These are phyloP conservation scores for Salvelinus alpinus DNA, from an alignment of 2,113 vertebrate genomes.

Conservation along the genomic window DNA sequence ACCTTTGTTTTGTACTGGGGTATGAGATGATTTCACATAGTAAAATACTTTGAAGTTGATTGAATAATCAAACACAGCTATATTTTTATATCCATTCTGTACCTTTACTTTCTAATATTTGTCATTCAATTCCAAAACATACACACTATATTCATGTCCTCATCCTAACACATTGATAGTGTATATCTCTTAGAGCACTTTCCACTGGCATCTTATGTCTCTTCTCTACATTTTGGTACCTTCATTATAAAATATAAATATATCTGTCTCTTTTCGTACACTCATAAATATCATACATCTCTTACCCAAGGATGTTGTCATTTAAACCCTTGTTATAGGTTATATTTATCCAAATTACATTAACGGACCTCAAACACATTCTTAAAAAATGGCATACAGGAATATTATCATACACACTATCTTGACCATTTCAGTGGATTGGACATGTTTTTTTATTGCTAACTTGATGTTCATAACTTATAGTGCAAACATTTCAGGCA, in stretches of 20 bases:
- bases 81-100: background rate
- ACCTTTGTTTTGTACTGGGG: background rate
- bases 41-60: background rate
- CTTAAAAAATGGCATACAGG: background rate
- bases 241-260: conserved; percentile 25
- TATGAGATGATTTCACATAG: background rate
- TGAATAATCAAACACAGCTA: background rate
- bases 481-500: conserved; percentile 11
- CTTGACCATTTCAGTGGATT: background rate
- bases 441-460: background rate
- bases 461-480: background rate
- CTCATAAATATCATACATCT: background rate
- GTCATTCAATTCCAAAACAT: background rate
- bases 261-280: conserved; percentile 4
- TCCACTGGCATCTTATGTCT: background rate
- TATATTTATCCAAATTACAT: background rate
- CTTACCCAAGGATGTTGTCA: conserved; percentile 41
- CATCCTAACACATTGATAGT: background rate
- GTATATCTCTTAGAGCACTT: conserved; percentile 8
- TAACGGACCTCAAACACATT: background rate
- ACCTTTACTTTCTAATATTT: background rate
- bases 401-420: background rate
- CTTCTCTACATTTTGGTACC: conserved; percentile 16
- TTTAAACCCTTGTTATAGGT: conserved; percentile 9
- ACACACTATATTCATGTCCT: background rate